phyloP scores from a whole-genome alignment of 2,888 invertebrate species.

The Macaria notata region DNA sequence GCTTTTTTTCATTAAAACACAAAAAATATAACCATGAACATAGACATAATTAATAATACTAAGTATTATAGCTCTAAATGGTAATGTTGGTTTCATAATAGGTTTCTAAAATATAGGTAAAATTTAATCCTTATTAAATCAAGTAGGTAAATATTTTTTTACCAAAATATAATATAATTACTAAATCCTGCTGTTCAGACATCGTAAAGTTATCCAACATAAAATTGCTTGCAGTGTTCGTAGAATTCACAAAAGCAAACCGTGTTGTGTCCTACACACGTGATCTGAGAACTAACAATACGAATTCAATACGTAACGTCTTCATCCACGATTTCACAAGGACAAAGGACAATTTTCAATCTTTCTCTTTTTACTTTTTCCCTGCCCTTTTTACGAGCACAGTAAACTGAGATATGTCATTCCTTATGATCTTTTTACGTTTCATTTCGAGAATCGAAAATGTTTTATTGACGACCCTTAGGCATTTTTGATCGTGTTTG shows the following conservation, averaged over 20 bases:
- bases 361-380: constrained; percentile 28
- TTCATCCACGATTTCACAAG: constrained; percentile 31
- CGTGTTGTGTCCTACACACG: constrained; percentile 12
- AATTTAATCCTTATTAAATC: too few species aligned
- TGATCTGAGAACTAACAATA: constrained; percentile 17
- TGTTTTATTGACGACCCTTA: constrained; percentile 35
- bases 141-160: too few species aligned
- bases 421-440: constrained; percentile 32
- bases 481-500: constrained; percentile 29
- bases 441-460: constrained; percentile 26
- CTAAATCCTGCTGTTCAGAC: neutral
- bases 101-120: too few species aligned
- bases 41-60: too few species aligned
- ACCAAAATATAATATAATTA: too few species aligned
- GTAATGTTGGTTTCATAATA: too few species aligned
- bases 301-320: constrained; percentile 30
- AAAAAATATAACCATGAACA: too few species aligned
- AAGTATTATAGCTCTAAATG: too few species aligned
- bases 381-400: constrained; percentile 28
- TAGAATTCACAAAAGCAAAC: constrained; percentile 5
- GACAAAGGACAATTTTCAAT: constrained; percentile 39
- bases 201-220: constrained; percentile 1
- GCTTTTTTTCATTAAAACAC: too few species aligned
- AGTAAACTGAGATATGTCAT: constrained; percentile 30
- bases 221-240: constrained; percentile 12